These are phyloP conservation scores for Loripinus fragilis DNA, from an alignment of 2,888 invertebrate genomes.

Conservation along the genomic window DNA sequence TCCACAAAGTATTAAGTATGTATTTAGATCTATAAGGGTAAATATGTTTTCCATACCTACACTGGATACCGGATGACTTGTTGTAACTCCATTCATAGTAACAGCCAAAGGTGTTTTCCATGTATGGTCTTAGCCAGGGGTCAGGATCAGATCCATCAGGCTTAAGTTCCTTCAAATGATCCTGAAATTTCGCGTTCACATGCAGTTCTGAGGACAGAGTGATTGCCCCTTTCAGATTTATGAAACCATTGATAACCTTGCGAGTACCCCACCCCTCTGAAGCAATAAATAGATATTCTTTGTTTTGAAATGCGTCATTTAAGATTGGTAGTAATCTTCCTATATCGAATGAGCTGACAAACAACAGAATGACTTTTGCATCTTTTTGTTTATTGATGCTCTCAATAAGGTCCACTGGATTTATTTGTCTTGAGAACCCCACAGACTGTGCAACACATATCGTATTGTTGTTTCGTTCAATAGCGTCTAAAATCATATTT, in stretches of 20 bases:
- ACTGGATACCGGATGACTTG: constrained; percentile 19
- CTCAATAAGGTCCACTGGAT: background rate
- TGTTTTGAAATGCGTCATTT: background rate
- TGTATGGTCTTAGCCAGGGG: constrained; percentile 22
- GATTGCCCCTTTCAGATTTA: constrained; percentile 21
- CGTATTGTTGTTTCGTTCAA: background rate
- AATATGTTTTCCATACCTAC: constrained; percentile 31
- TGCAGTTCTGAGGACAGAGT: constrained; percentile 9
- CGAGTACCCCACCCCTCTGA: constrained; percentile 29
- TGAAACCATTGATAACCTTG: background rate
- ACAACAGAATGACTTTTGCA: constrained; percentile 16
- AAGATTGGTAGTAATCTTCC: background rate
- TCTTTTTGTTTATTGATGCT: background rate
- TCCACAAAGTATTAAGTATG: too few species aligned
- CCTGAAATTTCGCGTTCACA: background rate
- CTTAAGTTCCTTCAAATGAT: constrained; percentile 4
- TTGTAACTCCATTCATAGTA: constrained; percentile 56
- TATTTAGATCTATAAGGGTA: too few species aligned
- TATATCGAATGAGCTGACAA: constrained; percentile 15
- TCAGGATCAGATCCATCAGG: background rate
- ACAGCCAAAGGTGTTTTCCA: constrained; percentile 17
- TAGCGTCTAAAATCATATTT: background rate
- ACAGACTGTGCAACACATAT: constrained; percentile 22
- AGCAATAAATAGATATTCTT: constrained; percentile 21
- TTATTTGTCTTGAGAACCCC: background rate